These are phyloP conservation scores for Anoplophora glabripennis DNA, from an alignment of 1,140 invertebrate species.

Conservation along the genomic window DNA sequence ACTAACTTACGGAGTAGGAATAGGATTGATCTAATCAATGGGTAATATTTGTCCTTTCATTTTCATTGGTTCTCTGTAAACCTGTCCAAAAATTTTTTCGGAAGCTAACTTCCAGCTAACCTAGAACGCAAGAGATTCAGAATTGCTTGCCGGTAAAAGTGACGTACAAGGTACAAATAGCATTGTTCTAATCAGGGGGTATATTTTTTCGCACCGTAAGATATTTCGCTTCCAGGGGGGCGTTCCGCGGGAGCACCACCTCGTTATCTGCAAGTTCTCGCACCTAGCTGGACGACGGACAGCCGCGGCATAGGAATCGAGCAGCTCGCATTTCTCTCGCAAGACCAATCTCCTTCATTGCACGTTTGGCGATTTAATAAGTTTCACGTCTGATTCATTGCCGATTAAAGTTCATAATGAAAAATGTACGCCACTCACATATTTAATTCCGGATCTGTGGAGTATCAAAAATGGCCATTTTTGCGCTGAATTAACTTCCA, in stretches of 20 bases:
- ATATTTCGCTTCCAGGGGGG: slow-evolving; percentile 32
- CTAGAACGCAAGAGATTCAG: too few species aligned
- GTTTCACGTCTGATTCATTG: slow-evolving; percentile 40
- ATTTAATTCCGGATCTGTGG: slow-evolving; percentile 28
- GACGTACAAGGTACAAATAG: too few species aligned
- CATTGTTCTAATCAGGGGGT: too few species aligned
- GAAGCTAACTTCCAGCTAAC: too few species aligned
- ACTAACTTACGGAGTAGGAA: too few species aligned
- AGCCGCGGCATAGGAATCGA: slow-evolving; percentile 39
- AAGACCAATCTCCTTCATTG: slow-evolving; percentile 37
- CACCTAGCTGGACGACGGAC: slow-evolving; percentile 30
- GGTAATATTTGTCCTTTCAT: too few species aligned
- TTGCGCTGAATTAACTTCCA: neutral
- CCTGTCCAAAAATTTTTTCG: too few species aligned
- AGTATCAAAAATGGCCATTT: slow-evolving; percentile 12
- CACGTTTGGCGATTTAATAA: slow-evolving; percentile 40
- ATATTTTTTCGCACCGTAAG: too few species aligned
- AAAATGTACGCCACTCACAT: slow-evolving; percentile 38
- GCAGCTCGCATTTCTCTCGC: slow-evolving; percentile 33
- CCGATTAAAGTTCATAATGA: slow-evolving; percentile 40
- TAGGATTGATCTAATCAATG: too few species aligned
- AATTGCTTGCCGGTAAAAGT: too few species aligned
- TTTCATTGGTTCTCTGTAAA: too few species aligned
- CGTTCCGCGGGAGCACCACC: slow-evolving; percentile 33
- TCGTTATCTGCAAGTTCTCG: slow-evolving; percentile 34